Percentiles rank a stretch among this genome's conserved stretches.
Conservation (phyloP, 92 coral and sea anemone species). For the Phymanthus crucifer region DNA sequence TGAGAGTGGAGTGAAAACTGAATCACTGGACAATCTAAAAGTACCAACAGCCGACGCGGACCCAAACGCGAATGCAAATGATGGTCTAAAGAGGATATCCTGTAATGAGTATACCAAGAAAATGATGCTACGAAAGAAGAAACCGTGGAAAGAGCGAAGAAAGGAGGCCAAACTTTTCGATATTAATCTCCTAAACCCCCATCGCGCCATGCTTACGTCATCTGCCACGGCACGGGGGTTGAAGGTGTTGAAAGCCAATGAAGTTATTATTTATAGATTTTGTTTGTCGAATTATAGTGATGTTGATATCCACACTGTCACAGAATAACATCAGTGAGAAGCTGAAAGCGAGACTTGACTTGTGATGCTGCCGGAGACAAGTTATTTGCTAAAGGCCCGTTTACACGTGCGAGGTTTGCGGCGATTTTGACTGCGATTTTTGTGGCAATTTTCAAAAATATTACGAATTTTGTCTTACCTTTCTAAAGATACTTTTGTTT, state of each 20-base stretch:
- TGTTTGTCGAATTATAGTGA: constrained; percentile 20
- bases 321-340: not conserved
- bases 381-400: too few species aligned
- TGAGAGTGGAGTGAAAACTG: not conserved
- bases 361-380: too few species aligned
- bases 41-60: not conserved
- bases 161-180: constrained; percentile 17
- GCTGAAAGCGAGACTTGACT: too few species aligned
- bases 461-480: too few species aligned
- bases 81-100: not conserved
- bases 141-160: constrained; percentile 15
- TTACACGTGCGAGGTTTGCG: too few species aligned
- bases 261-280: constrained; percentile 29
- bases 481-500: too few species aligned
- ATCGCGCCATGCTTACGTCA: constrained; percentile 18
- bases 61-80: not conserved
- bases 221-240: constrained; percentile 22
- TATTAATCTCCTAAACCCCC: constrained; percentile 16
- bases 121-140: not conserved
- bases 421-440: too few species aligned
- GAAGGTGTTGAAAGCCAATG: constrained; percentile 13
- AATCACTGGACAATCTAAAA: not conserved
- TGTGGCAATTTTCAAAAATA: too few species aligned
- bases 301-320: constrained; percentile 10
- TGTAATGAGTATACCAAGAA: constrained; percentile 20